These are phyloP conservation scores for Mnemiopsis leidyi DNA, from an alignment of 37 sponge, comb jelly and placozoan genomes.

Conservation along the genomic window DNA sequence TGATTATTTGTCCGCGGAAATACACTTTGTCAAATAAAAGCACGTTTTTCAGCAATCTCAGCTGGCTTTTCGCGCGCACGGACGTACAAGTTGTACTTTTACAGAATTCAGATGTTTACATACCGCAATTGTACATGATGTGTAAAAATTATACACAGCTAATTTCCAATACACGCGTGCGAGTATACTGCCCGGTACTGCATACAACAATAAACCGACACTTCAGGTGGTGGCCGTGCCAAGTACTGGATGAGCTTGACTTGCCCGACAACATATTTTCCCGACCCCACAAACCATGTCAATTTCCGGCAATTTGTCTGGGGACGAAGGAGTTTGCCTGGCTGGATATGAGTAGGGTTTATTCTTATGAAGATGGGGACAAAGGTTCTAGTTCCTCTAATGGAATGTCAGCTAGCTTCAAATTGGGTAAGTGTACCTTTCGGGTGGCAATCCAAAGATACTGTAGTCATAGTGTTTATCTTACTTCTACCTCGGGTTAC, in stretches of 20 bases:
- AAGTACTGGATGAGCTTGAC: slow-evolving; percentile 41
- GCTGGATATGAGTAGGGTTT: slow-evolving; percentile 41
- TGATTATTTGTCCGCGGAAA: neutral
- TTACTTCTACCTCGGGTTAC: neutral
- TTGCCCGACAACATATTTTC: slow-evolving; percentile 62
- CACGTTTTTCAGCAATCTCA: slow-evolving; percentile 19
- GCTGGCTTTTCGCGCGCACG: slow-evolving; percentile 12
- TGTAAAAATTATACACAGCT: too few relatives aligned
- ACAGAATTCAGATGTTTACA: neutral
- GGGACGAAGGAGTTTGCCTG: slow-evolving; percentile 40
- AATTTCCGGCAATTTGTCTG: slow-evolving; percentile 28
- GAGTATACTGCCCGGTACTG: too few relatives aligned
- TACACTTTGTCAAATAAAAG: neutral
- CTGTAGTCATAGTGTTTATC: neutral
- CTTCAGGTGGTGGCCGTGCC: slow-evolving; percentile 62
- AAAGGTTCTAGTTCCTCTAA: neutral
- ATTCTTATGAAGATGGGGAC: slow-evolving; percentile 47
- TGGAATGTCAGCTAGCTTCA: neutral
- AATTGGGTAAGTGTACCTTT: neutral
- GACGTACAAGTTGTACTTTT: neutral
- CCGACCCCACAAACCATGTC: slow-evolving; percentile 49
- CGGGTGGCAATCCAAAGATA: too few relatives aligned
- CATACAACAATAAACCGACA: too few relatives aligned
- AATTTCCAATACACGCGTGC: too few relatives aligned
- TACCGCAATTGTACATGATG: neutral